Evolutionary conservation across 2,797 vertebrate genomes (phyloP), one percentile per base, ranked within the genome.

Genomic region (Sebastes steindachneri): DNA sequence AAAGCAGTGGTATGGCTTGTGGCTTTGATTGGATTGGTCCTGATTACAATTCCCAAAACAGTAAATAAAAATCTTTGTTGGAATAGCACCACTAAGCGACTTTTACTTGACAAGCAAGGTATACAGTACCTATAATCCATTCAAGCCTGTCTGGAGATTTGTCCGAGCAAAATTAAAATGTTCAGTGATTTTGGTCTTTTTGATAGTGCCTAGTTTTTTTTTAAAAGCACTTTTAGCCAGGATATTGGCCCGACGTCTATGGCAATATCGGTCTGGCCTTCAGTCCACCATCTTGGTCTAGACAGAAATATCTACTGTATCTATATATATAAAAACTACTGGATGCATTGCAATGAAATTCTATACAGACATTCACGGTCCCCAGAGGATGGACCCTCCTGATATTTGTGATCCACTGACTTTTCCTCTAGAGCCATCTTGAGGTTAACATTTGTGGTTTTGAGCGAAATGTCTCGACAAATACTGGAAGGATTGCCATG

Each of bases 1-100:
- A 75, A 81, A 85, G 73, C 66, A 75, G 78, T 7, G 67, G 75
- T 82, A 88, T 83, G 79, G 89, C 75, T 83, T 83, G 71, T 80
- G 76, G 74, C 28, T 79, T 75, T 89, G 92, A 95, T 90, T 87
- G 90, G 90, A 94, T 95, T 94, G 83, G 72, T 80, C 58, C 31
- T 79, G 85, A 90, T 85, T 74, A 73, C 74, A 87, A 86, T 85
- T 79, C 53, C 87, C 79, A 85, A 86, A 91, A 85, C 35, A 76
- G 77, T 84, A 90, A 91, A 89, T 88, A 87, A 75, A 89, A 80
- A 35, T 7, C 57, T 76, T 85, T 87, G 85, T 85, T 90, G 80
- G 75, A 77, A 74, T 31, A 73, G 77, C 72, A 69, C 37, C 63
- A 69, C 79, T 85, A 75, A 89, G 83, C 37, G 63, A 76, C 37